Conservation (phyloP, 2,113 vertebrate species). For the Sialia sialis region DNA sequence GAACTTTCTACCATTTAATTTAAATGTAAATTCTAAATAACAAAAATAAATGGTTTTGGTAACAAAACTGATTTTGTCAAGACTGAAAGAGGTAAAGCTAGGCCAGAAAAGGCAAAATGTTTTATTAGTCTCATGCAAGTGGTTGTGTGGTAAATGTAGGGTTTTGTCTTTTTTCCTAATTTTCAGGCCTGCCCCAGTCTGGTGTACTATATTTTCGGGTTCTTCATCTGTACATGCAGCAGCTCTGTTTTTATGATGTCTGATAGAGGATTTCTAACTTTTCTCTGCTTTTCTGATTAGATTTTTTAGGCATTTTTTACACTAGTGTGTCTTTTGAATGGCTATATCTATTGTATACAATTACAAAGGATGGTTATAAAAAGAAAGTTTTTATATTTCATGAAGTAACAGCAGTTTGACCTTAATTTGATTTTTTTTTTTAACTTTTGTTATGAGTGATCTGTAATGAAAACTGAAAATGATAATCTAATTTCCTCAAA, state of each 20-base stretch:
- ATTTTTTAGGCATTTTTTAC: not conserved
- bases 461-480: not conserved
- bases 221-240: not conserved
- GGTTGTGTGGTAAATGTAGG: not conserved
- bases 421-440: not conserved
- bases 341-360: not conserved
- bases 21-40: not conserved
- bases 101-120: not conserved
- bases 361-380: not conserved
- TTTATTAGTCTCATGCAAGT: not conserved
- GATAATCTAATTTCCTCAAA: not conserved
- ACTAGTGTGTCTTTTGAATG: not conserved
- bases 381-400: not conserved
- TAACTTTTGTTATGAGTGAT: not conserved
- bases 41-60: not conserved
- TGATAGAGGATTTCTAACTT: not conserved
- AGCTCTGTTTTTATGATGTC: not conserved
- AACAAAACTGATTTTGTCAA: not conserved
- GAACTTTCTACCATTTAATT: not conserved
- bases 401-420: not conserved
- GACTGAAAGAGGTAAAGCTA: not conserved
- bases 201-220: not conserved
- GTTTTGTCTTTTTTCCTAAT: not conserved
- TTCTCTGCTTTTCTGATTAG: not conserved
- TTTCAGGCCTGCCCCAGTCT: not conserved